Base-by-base conservation (phyloP, 2,113 vertebrate species). In the Antechinus flavipes region DNA sequence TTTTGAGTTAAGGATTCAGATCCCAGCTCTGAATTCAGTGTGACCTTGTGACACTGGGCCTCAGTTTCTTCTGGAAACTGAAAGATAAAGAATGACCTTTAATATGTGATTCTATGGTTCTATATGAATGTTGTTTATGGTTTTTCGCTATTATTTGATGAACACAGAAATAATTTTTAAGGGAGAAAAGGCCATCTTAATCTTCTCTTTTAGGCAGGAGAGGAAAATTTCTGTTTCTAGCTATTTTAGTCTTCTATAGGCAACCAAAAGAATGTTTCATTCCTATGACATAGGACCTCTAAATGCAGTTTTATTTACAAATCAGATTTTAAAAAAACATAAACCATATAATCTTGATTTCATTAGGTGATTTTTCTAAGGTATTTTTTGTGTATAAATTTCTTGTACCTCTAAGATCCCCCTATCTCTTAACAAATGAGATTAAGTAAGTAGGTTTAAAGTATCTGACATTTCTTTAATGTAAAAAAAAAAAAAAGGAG, bases 1-100 rank as follows among this genome's bases (percentile, higher is more conserved):
- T 92, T 25, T 92, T 97, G 56, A 90, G 84, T 89, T 58, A 91
- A 50, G 26, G 93, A 92, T 47, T 96, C 55, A 54, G 47, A 93
- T 46, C 90, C n/a, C 61, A 54, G 49, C 35, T 84, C n/a, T 42
- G n/a, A 2, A 7, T 35, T 84, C 42, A 42, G 35, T 42, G 16
- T 23, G 68, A 84, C 19, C 68, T 84, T 76, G 35, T 76, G 0
- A 42, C 42, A 42, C 42, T 76, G n/a, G 19, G 68, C n/a, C n/a
- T 76, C 68, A 76, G 22, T 76, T 42, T 76, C 68, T 84, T 84
- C 68, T 84, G n/a, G 16, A 42, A 84, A 84, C 68, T 42, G 7
- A 42, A 84, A 84, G 19, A 23, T 35, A 42, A 16, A 76, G 22
- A 42, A 84, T 42, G 1, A 42, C 8, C 68, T 42, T 84, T 42